Base-by-base conservation (phyloP, 30 jellyfish, hydroid and myxozoan genomes). In the Clytia hemisphaerica region DNA sequence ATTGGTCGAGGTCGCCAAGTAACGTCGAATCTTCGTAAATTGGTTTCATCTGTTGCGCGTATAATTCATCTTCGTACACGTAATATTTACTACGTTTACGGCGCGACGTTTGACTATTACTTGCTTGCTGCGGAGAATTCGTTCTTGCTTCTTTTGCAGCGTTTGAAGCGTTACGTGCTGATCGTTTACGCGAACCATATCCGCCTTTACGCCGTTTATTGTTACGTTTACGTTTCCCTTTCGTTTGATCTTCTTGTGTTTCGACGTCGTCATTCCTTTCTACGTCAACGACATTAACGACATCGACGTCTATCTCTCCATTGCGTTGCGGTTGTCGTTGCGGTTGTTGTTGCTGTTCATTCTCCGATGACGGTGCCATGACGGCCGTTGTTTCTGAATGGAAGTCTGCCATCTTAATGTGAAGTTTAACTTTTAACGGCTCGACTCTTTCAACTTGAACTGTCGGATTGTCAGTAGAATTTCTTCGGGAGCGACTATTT, bases 31-130 rank as follows among this genome's bases (percentile, higher is more conserved):
- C n/a, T n/a, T n/a, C n/a, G n/a, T n/a, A n/a, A n/a, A n/a, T n/a
- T 21, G 71, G 71, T 16, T 58, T 45, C 4, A 24, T 58, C 21
- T 44, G 78, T 37, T 19, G 29, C 21, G 59, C 59, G 16, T 50
- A 50, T 76, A 69, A 32, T 25, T 69, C 81, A 49, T 69, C 75
- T 69, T 69, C 81, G 36, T 69, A 69, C 10, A 69, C 54, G 36
- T 69, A 69, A 49, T 69, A 69, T 18, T 69, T 69, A n/a, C 73
- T 69, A 24, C 81, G 15, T 45, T 69, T 69, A 10, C 77, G 40
- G 16, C 7, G 15, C 31, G 0, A 38, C 24, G 73, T 6, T 9
- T 38, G 68, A 14, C 26, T 38, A 68, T 18, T 68, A 18, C 37
- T 65, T 14, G 78, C 18, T 4, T 37, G 24, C 33, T 65, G 12